phyloP scores from a whole-genome alignment of 2,113 vertebrate species.

The Orthonyx spaldingii region DNA sequence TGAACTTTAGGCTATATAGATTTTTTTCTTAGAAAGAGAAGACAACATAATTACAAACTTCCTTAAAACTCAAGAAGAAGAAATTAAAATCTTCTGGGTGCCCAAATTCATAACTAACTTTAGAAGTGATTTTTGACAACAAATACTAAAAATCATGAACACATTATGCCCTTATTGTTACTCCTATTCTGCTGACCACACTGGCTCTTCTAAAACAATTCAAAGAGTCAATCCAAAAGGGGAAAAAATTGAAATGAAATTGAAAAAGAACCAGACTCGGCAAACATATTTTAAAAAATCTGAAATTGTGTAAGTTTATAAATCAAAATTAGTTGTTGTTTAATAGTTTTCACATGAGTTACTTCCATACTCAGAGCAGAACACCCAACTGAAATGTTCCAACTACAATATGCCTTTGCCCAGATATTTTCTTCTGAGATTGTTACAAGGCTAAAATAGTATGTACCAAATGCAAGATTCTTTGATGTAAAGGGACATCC shows the following conservation, averaged over 20 bases:
- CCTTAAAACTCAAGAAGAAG: neutral
- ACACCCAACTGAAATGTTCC: neutral
- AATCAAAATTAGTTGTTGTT: neutral
- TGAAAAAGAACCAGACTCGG: neutral
- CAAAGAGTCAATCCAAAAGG: neutral
- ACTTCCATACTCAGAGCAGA: neutral
- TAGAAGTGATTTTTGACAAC: neutral
- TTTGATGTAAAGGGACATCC: neutral
- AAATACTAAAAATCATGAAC: neutral
- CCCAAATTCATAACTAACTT: neutral
- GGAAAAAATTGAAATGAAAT: neutral
- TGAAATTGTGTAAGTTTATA: neutral
- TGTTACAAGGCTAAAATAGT: neutral
- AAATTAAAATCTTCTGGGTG: neutral
- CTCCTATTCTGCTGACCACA: neutral
- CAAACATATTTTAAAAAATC: neutral
- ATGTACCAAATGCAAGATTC: neutral
- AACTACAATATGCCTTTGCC: neutral
- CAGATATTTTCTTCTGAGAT: neutral
- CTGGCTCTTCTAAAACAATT: neutral
- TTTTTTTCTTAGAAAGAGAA: neutral
- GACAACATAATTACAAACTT: neutral
- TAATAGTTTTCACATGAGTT: neutral
- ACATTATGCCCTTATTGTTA: neutral
- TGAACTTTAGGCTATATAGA: neutral